Evolutionary conservation across 1,140 invertebrate genomes (phyloP).

Genomic region (Conus betulinus): DNA sequence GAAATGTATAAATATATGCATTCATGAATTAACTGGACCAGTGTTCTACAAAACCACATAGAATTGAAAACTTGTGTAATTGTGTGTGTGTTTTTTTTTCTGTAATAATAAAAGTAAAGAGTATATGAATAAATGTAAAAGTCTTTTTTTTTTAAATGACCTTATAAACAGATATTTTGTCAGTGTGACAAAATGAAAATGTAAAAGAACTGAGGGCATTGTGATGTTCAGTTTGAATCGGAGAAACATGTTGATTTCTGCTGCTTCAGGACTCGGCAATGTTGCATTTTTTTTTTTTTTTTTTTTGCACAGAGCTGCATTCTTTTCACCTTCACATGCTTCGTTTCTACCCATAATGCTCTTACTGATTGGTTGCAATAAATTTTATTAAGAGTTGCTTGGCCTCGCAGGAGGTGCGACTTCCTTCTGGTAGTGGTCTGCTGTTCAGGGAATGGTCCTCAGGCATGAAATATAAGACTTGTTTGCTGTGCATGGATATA

Average conservation of each 20-base stretch:
- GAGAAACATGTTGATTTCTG: neutral
- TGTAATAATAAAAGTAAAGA: no score
- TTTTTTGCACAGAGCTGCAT: constrained; percentile 1
- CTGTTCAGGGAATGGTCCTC: no score
- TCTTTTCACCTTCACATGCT: neutral
- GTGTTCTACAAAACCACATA: no score
- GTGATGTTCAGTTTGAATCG: constrained; percentile 1
- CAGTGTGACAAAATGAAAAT: neutral
- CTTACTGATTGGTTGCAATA: constrained; percentile 37
- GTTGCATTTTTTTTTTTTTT: neutral
- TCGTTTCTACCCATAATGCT: constrained; percentile 27
- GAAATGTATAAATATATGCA: no score
- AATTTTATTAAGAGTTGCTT: constrained; percentile 20
- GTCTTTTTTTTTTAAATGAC: no score
- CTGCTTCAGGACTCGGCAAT: neutral
- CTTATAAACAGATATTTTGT: neutral
- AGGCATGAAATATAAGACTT: no score
- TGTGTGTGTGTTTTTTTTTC: no score
- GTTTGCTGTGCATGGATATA: no score
- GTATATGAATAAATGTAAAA: no score
- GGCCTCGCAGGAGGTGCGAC: neutral
- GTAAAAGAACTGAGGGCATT: neutral
- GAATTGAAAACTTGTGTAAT: no score
- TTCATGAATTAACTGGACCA: no score
- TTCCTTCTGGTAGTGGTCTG: no score